Percentiles rank a stretch among this genome's conserved stretches.
phyloP scores from a whole-genome alignment of 2,888 invertebrate genomes.

The Zeuzera pyrina region DNA sequence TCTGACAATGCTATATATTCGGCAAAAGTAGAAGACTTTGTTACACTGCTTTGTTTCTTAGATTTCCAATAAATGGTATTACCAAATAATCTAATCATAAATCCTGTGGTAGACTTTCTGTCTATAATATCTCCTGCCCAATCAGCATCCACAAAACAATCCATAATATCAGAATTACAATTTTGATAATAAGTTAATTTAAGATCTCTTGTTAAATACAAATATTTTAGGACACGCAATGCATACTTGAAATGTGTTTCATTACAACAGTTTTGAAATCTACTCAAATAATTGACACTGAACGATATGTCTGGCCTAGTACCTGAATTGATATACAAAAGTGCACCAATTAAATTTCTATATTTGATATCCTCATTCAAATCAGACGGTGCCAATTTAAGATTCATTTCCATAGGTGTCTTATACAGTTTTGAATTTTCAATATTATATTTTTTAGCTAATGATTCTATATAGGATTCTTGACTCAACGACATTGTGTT shows the following conservation, averaged over 20 bases:
- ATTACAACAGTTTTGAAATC: slow-evolving; percentile 23
- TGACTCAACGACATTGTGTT: slow-evolving; percentile 1
- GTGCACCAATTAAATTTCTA: slow-evolving; percentile 12
- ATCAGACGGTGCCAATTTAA: too few relatives aligned
- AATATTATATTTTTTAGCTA: neutral
- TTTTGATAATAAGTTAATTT: slow-evolving; percentile 1
- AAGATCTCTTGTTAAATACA: slow-evolving; percentile 17
- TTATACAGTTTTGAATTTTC: neutral
- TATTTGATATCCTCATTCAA: too few relatives aligned
- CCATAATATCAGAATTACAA: slow-evolving; percentile 9
- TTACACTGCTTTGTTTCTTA: slow-evolving; percentile 3
- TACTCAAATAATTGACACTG: slow-evolving; percentile 22
- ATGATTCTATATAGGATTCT: neutral
- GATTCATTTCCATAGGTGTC: slow-evolving; percentile 2
- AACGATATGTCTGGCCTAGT: slow-evolving; percentile 21
- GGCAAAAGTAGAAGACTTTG: slow-evolving; percentile 18
- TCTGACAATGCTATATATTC: slow-evolving; percentile 19
- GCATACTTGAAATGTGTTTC: slow-evolving; percentile 14
- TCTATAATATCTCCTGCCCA: slow-evolving; percentile 20
- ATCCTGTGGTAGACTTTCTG: slow-evolving; percentile 12
- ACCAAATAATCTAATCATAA: slow-evolving; percentile 2
- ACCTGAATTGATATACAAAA: slow-evolving; percentile 18
- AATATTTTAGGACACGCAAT: slow-evolving; percentile 24
- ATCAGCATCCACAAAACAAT: slow-evolving; percentile 22
- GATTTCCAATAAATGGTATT: slow-evolving; percentile 4